phyloP scores from a whole-genome alignment of 2,888 invertebrate genomes.

The Diachrysia chrysitis region DNA sequence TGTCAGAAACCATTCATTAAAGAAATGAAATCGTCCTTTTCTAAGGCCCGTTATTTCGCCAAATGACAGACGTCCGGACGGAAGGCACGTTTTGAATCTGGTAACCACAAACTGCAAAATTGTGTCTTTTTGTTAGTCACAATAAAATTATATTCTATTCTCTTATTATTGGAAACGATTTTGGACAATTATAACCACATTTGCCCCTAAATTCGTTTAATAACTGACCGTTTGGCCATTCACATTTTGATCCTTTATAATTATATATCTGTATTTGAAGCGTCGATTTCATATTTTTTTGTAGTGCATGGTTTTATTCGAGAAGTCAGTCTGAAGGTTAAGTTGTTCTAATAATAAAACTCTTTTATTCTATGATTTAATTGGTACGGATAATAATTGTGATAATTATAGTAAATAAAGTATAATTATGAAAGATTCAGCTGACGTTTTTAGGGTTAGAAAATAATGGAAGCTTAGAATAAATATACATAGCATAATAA shows the following conservation, averaged over 20 bases:
- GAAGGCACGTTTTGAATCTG: constrained; percentile 77
- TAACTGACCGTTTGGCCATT: constrained; percentile 78
- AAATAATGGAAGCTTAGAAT: not conserved
- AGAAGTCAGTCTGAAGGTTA: constrained; percentile 68
- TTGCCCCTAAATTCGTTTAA: constrained; percentile 84
- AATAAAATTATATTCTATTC: constrained; percentile 74
- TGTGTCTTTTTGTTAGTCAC: constrained; percentile 62
- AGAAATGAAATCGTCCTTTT: constrained; percentile 77
- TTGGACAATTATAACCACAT: constrained; percentile 86
- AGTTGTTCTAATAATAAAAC: constrained; percentile 71
- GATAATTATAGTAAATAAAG: constrained; percentile 28
- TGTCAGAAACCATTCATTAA: constrained; percentile 75
- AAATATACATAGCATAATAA: too few species aligned
- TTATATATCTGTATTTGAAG: constrained; percentile 80
- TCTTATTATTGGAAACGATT: constrained; percentile 77
- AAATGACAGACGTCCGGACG: constrained; percentile 71
- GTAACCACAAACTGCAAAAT: constrained; percentile 72
- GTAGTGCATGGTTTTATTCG: constrained; percentile 78
- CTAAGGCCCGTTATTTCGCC: constrained; percentile 65
- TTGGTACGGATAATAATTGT: constrained; percentile 68
- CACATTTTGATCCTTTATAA: constrained; percentile 85
- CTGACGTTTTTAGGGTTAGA: not conserved
- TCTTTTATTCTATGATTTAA: constrained; percentile 70
- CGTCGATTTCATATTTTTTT: constrained; percentile 78
- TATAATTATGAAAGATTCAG: constrained; percentile 29